Evolutionary conservation across 2,888 invertebrate species (phyloP).

Genomic region (Sepioteuthis lessoniana): DNA sequence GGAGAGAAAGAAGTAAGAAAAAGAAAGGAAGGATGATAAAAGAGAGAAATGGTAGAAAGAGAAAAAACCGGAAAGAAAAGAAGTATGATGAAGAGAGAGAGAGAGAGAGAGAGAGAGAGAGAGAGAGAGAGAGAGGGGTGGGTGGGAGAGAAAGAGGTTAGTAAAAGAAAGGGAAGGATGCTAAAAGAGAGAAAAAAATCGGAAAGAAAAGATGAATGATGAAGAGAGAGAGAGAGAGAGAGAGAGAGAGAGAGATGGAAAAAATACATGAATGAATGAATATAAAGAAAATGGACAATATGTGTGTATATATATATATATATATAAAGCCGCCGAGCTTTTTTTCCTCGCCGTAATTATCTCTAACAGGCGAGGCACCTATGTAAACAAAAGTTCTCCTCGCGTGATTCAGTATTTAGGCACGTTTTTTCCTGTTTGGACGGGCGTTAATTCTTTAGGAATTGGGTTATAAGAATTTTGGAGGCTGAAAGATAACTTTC

Average conservation of each 20-base stretch:
- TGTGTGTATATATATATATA: too few species aligned
- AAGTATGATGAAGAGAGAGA: background rate
- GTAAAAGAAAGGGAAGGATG: too few species aligned
- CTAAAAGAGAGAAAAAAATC: too few species aligned
- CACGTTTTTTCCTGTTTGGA: background rate
- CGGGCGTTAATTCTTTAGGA: background rate
- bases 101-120: background rate
- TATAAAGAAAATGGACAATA: background rate
- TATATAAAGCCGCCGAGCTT: too few species aligned
- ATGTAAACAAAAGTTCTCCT: constrained; percentile 17
- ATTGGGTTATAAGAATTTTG: background rate
- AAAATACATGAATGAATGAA: background rate
- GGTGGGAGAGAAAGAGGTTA: too few species aligned
- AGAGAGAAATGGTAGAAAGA: background rate
- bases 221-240: background rate
- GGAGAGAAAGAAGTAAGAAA: background rate
- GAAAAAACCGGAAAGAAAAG: too few species aligned
- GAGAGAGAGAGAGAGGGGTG: background rate
- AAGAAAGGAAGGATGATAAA: background rate
- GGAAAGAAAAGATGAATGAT: background rate
- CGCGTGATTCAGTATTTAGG: background rate
- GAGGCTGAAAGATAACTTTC: background rate
- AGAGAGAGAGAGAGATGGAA: background rate
- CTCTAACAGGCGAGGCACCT: background rate
- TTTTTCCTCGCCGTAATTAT: background rate